A percentile compares a stretch with the other conserved stretches of the same genome.
Conservation (phyloP, 1,140 invertebrate genomes). For the Nymphalis io region DNA sequence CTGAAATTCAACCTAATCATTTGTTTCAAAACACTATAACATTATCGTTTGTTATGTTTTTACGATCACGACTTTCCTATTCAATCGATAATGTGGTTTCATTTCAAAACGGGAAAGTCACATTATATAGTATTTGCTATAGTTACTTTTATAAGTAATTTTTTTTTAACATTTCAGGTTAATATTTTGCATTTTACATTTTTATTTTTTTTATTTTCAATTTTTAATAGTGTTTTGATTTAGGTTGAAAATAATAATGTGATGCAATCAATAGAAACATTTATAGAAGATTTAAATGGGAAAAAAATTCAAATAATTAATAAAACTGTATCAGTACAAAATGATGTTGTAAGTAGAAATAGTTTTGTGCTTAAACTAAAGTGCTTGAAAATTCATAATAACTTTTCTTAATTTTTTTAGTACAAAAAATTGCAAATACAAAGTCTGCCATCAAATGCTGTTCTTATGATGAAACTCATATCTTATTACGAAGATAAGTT, state of each 20-base stretch:
- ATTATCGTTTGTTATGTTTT: conserved; percentile 10
- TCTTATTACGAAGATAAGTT: conserved; percentile 61
- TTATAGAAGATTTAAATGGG: not conserved
- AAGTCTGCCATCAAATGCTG: conserved; percentile 41
- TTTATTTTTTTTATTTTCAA: not conserved
- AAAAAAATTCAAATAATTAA: not conserved
- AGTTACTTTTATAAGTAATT: not conserved
- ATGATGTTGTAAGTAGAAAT: not conserved
- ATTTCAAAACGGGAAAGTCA: conserved; percentile 9
- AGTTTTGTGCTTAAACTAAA: not conserved
- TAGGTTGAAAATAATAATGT: not conserved
- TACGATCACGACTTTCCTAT: conserved; percentile 1
- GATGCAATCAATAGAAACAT: not conserved
- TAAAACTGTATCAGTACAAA: not conserved
- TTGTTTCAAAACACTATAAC: conserved; percentile 1
- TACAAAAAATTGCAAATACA: conserved; percentile 19
- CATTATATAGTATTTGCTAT: conserved; percentile 5
- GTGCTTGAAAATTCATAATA: not conserved
- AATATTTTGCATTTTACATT: not conserved
- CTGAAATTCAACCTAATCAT: no score
- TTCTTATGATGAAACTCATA: conserved; percentile 61
- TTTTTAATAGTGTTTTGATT: not conserved
- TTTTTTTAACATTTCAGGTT: conserved; percentile 4
- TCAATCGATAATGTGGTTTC: conserved; percentile 5
- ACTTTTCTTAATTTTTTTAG: conserved; percentile 14